Evolutionary conservation across 2,888 invertebrate species (phyloP), one percentile per base, ranked within the genome.

Genomic region (Eucera pruinosa): DNA sequence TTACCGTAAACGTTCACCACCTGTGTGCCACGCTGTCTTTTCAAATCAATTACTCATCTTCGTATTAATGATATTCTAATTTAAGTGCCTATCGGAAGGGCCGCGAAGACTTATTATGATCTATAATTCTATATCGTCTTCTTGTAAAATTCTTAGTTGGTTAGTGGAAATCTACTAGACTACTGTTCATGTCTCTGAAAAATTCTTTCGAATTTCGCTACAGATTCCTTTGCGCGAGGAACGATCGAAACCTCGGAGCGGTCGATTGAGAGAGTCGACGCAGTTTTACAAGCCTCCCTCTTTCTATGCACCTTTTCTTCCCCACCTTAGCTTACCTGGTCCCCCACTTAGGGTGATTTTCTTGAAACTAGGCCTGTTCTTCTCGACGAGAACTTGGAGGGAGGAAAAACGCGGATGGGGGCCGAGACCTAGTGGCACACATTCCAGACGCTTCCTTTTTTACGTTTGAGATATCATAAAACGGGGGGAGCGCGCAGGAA

Each of bases 391-490:
- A 18, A n/a, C 1, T 13, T 23, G 72, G 75, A 61, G 74, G 68
- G 58, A 68, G 85, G 45, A 76, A 70, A 68, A 75, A 43, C 69
- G 36, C 73, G 67, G 77, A 71, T 73, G 73, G 86, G 25, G 87
- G 84, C 87, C 86, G 86, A 89, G 91, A 90, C 91, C 92, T 86
- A 92, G 90, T 92, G 89, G 90, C 92, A 89, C 87, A 85, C 82
- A 92, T 92, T 90, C 90, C 90, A 76, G 48, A 69, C 88, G 87
- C 88, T 91, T 90, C 90, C 91, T 91, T 92, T 92, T 91, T 92
- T 91, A 90, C 89, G 83, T 90, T 91, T 90, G 88, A 90, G 90
- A 91, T 91, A 90, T 91, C 92, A 92, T 92, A 92, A 92, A 92
- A 92, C 88, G 89, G 85, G 89, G 84, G 83, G 89, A 84, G 83